Evolutionary conservation across 2,888 invertebrate genomes (phyloP).

Genomic region (Hydrotaea cyrtoneurina): DNA sequence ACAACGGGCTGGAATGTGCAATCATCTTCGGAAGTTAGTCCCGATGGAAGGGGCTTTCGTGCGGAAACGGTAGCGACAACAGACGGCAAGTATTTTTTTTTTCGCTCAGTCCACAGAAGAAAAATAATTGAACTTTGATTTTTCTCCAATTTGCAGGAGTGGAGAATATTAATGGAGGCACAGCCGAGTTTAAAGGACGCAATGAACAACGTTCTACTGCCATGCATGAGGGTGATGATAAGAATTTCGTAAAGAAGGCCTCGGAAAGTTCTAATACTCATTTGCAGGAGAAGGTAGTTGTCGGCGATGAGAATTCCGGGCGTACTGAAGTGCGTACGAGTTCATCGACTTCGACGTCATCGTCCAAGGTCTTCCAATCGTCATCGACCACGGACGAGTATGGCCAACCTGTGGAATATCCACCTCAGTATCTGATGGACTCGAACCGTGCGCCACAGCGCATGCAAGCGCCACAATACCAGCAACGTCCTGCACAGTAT

Average conservation of each 20-base stretch:
- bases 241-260: slow-evolving; percentile 82
- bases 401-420: slow-evolving; percentile 64
- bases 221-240: slow-evolving; percentile 82
- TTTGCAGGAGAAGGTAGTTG: slow-evolving; percentile 82
- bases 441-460: slow-evolving; percentile 64
- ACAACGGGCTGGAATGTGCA: slow-evolving; percentile 86
- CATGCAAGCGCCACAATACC: slow-evolving; percentile 75
- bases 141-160: slow-evolving; percentile 80
- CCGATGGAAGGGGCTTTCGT: slow-evolving; percentile 85
- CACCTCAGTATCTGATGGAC: slow-evolving; percentile 70
- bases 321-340: slow-evolving; percentile 80
- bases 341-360: slow-evolving; percentile 78
- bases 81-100: slow-evolving; percentile 81
- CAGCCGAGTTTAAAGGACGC: slow-evolving; percentile 84
- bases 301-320: slow-evolving; percentile 82
- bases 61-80: slow-evolving; percentile 84
- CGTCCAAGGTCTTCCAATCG: slow-evolving; percentile 76
- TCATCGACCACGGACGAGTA: slow-evolving; percentile 74
- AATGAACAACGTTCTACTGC: slow-evolving; percentile 84
- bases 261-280: slow-evolving; percentile 81
- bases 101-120: not conserved
- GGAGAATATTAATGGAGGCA: slow-evolving; percentile 85
- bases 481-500: slow-evolving; percentile 76
- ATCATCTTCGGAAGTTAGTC: slow-evolving; percentile 84
- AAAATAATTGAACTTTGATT: not conserved